Evolutionary conservation across 2,113 vertebrate genomes (phyloP).

Genomic region (Trichomycterus rosablanca): DNA sequence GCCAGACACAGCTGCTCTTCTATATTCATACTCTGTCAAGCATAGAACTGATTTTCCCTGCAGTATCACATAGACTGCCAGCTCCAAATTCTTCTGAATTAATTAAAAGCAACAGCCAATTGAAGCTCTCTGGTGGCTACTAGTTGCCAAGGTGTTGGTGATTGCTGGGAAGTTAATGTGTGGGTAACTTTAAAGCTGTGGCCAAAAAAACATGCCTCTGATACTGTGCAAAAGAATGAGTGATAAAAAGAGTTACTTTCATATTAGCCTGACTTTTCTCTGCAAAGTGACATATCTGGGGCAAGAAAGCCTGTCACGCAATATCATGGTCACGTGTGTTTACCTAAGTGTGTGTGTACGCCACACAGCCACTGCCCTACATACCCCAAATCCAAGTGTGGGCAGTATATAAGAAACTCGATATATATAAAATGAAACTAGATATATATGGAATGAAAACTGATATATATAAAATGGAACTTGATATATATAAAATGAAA

Average conservation of each 20-base stretch:
- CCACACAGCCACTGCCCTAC: conserved; percentile 9
- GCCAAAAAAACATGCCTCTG: conserved; percentile 5
- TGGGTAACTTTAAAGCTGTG: conserved; percentile 7
- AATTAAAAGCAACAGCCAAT: conserved; percentile 18
- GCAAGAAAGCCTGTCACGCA: conserved; percentile 27
- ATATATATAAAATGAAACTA: too few relatives aligned
- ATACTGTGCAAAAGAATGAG: not conserved
- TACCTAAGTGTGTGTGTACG: not conserved
- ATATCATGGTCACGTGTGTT: not conserved
- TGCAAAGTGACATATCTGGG: conserved; percentile 34
- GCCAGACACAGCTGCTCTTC: conserved; percentile 2
- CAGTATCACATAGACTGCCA: too few relatives aligned
- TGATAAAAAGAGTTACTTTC: conserved; percentile 3
- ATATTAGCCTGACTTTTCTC: conserved; percentile 16
- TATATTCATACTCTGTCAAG: conserved; percentile 2
- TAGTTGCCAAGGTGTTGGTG: not conserved
- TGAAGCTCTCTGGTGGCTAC: not conserved
- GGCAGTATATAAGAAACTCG: too few relatives aligned
- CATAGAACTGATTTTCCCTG: conserved; percentile 8
- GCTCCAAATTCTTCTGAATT: conserved; percentile 12
- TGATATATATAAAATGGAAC: too few relatives aligned
- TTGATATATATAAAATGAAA: too few relatives aligned
- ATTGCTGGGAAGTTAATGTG: not conserved
- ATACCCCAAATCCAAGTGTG: too few relatives aligned
- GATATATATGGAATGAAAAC: too few relatives aligned